Percentiles rank a stretch among this genome's conserved stretches.
phyloP scores from a whole-genome alignment of 1,140 invertebrate genomes.

The Drosophila sucinea region DNA sequence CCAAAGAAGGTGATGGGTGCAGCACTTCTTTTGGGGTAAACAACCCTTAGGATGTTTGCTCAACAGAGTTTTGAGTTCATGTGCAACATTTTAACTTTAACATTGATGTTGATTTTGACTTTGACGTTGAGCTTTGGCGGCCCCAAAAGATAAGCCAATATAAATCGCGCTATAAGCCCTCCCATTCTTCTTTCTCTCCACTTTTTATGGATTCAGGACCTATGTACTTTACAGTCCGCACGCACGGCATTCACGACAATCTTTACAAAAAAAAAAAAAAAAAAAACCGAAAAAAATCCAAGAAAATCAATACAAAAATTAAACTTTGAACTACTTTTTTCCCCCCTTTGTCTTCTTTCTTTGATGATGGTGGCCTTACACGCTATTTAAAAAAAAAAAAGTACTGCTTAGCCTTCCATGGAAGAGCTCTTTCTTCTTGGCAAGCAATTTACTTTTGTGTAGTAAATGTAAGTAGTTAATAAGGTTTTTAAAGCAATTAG shows the following conservation, averaged over 20 bases:
- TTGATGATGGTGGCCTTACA: slow-evolving; percentile 6
- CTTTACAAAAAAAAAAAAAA: slow-evolving; percentile 62
- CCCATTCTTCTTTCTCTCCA: background rate
- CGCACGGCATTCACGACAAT: slow-evolving; percentile 34
- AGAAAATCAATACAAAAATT: slow-evolving; percentile 13
- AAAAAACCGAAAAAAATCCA: background rate
- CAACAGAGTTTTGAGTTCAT: slow-evolving; percentile 4
- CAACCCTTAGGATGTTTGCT: slow-evolving; percentile 12
- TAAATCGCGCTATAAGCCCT: slow-evolving; percentile 57
- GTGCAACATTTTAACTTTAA: background rate
- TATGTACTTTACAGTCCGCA: slow-evolving; percentile 42
- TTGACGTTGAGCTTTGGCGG: slow-evolving; percentile 43
- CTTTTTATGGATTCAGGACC: slow-evolving; percentile 18
- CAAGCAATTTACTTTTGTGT: background rate
- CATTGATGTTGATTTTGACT: slow-evolving; percentile 3
- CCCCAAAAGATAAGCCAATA: slow-evolving; percentile 44
- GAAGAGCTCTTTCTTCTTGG: background rate
- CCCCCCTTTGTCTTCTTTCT: background rate
- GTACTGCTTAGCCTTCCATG: background rate
- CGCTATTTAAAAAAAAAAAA: slow-evolving; percentile 15
- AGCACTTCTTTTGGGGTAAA: slow-evolving; percentile 7
- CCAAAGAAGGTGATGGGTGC: slow-evolving; percentile 11
- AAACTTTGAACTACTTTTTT: slow-evolving; percentile 66
- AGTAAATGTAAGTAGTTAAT: no score
- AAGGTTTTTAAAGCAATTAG: background rate